Conservation (phyloP, 2,888 invertebrate species). For the Meloe dianella region DNA sequence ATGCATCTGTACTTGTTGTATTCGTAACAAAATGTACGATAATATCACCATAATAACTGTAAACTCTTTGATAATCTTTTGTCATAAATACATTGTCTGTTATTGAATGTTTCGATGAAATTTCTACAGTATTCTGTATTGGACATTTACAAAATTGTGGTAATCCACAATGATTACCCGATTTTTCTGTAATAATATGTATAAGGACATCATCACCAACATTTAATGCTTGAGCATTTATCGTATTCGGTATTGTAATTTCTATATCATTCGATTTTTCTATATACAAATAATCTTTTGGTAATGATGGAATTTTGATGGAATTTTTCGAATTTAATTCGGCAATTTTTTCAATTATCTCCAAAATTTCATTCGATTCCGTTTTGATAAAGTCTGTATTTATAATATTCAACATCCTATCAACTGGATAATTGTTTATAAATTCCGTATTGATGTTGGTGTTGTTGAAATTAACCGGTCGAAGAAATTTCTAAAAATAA, state of each 20-base stretch:
- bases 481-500: conserved; percentile 43
- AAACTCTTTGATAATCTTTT: conserved; percentile 50
- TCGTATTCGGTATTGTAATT: conserved; percentile 45
- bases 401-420: conserved; percentile 43
- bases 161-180: conserved; percentile 47
- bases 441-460: conserved; percentile 46
- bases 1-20: conserved; percentile 46
- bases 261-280: conserved; percentile 51
- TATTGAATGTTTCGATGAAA: conserved; percentile 49
- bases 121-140: conserved; percentile 49
- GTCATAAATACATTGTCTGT: conserved; percentile 40
- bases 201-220: conserved; percentile 45
- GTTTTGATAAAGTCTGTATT: conserved; percentile 38
- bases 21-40: conserved; percentile 51
- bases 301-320: conserved; percentile 43
- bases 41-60: conserved; percentile 48
- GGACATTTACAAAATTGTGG: conserved; percentile 50
- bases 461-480: conserved; percentile 35
- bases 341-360: conserved; percentile 42
- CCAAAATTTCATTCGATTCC: conserved; percentile 43
- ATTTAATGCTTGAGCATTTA: conserved; percentile 41
- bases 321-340: conserved; percentile 38
- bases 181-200: conserved; percentile 46
- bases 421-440: conserved; percentile 50
- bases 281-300: conserved; percentile 52